Evolutionary conservation across 2,113 vertebrate species (phyloP), one percentile per base, ranked within the genome.

Genomic region (Pimephales promelas): DNA sequence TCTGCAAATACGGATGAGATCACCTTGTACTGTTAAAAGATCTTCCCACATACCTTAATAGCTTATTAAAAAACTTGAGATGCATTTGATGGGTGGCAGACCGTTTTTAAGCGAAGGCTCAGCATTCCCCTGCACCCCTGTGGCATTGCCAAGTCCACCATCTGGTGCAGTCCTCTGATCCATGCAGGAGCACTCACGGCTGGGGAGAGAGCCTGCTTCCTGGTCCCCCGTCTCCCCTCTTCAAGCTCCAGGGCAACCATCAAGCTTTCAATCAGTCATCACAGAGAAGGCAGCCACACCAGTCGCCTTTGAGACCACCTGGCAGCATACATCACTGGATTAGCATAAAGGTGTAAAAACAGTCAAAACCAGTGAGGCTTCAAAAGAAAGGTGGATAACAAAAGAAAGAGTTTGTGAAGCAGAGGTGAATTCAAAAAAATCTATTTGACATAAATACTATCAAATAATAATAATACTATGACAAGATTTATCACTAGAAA

Each of bases 101-200:
- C 36, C 79, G 28, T 78, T 77, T 49, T 85, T 47, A 70, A 83
- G 80, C 36, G 5, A 87, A 82, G 57, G n/a, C 61, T 78, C 64
- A 78, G 59, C 31, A 3, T 72, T 85, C 40, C 52, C 61, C 5
- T 78, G 43, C 31, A 43, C n/a, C 71, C 83, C 28, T 84, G 73
- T 77, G 85, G 71, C 71, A 20, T 28, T 62, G 84, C 52, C 76
- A 89, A 89, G 81, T 78, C 83, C 36, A 61, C 83, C 88, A 87
- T 88, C 88, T 91, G 87, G 71, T 86, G 34, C 62, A 36, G 77
- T 78, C 73, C 80, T 89, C 85, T 85, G 86, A 89, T 85, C 83
- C 81, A 61, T 49, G 22, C 68, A 79, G 72, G 79, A 61, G 49
- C 28, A 75, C 36, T 81, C 86, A n/a, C 26, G 20, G 73, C 66